Evolutionary conservation across 2,113 vertebrate species (phyloP), one percentile per base, ranked within the genome.

Genomic region (Alaudala cheleensis): DNA sequence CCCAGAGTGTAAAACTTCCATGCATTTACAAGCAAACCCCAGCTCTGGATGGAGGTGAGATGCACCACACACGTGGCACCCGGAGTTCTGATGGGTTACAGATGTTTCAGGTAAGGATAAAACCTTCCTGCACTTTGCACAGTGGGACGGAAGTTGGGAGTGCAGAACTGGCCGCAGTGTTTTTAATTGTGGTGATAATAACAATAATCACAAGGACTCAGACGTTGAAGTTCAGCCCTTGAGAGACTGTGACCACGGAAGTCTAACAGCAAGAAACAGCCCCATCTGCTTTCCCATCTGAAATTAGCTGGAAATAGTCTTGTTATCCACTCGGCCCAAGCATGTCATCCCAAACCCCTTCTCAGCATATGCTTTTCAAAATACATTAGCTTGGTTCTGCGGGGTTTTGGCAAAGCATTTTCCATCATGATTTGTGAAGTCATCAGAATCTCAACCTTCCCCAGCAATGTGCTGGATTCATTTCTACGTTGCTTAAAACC

Each of bases 231-330:
- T 93, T 88, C 74, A 86, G 93, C 71, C 82, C 67, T 73, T 22
- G 86, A 94, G 79, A 96, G 76, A 70, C 86, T 92, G 92, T 81
- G 94, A 94, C 94, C 94, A 81, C 54, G 70, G 81, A 96, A 92
- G 67, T 93, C 82, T 96, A 95, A 88, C 82, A 86, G 72, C 60
- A 82, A 97, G 94, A 74, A 96, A 47, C 62, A 92, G 64, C 19
- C 82, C 91, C 96, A 96, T 97, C 95, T 96, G 94, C 88, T 94
- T 96, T 83, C 76, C 88, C 92, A 94, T 93, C 80, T 95, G 96
- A 96, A 96, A 96, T 92, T 66, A 94, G 64, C 72, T 94, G 92
- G 76, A 97, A 96, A 95, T 93, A 95, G 88, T 78, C 92, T 88
- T 73, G 86, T 81, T 94, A 92, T 70, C 74, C 19, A 6, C 74